A percentile compares a stretch with the other conserved stretches of the same genome.
These are phyloP conservation scores for Bedellia somnulentella DNA, from an alignment of 2,888 invertebrate species.

Conservation along the genomic window DNA sequence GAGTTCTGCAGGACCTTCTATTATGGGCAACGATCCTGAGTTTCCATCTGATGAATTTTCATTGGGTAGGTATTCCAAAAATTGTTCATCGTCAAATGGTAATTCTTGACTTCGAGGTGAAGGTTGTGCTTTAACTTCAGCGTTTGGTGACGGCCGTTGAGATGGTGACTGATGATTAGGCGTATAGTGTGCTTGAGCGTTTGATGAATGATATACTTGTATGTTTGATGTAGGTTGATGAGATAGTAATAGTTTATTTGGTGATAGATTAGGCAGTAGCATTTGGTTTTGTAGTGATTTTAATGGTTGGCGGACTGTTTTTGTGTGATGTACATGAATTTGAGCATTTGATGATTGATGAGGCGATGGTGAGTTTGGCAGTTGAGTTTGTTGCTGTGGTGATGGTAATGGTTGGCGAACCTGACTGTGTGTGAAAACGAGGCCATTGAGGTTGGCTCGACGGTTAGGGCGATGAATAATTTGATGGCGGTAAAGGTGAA, in stretches of 20 bases:
- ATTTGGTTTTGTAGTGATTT: conserved; percentile 2
- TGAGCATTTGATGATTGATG: conserved; percentile 5
- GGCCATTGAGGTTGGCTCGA: neutral
- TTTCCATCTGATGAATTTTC: conserved; percentile 1
- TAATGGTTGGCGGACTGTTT: conserved; percentile 5
- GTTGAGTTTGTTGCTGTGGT: conserved; percentile 3
- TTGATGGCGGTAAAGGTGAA: neutral
- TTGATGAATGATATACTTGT: conserved; percentile 1
- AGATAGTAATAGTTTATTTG: conserved; percentile 1
- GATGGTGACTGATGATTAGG: neutral
- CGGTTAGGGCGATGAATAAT: neutral
- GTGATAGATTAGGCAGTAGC: conserved; percentile 3
- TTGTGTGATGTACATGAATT: conserved; percentile 3
- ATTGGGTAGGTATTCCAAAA: neutral
- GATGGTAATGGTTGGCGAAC: neutral
- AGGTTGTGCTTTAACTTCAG: conserved; percentile 1
- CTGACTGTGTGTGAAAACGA: neutral
- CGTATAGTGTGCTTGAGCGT: conserved; percentile 1
- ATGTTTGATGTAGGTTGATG: conserved; percentile 1
- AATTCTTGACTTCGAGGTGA: conserved; percentile 1
- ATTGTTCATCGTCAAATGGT: conserved; percentile 1
- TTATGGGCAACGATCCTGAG: conserved; percentile 1
- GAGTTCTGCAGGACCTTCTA: conserved; percentile 1
- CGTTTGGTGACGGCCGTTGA: neutral
- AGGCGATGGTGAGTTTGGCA: conserved; percentile 2